Conservation (phyloP, 1,140 invertebrate genomes). For the Drosophila mayri region DNA sequence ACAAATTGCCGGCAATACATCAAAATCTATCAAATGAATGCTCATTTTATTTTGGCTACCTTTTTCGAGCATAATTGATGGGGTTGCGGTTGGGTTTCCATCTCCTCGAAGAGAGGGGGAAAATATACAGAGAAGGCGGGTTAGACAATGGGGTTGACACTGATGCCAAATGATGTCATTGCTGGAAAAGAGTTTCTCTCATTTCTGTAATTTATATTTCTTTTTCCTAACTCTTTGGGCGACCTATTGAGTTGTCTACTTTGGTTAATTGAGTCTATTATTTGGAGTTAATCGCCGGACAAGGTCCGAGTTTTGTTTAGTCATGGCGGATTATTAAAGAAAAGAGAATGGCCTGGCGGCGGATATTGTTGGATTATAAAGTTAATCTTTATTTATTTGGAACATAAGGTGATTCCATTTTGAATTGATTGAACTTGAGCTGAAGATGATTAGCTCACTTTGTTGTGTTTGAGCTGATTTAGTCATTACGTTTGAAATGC, state of each 20-base stretch:
- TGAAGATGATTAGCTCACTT: slow-evolving; percentile 14
- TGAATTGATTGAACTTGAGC: slow-evolving; percentile 17
- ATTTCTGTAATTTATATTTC: slow-evolving; percentile 31
- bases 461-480: slow-evolving; percentile 3
- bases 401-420: neutral
- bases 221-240: slow-evolving; percentile 18
- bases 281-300: slow-evolving; percentile 71
- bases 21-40: slow-evolving; percentile 62
- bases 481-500: slow-evolving; percentile 10
- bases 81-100: slow-evolving; percentile 44
- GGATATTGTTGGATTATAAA: slow-evolving; percentile 14
- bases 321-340: slow-evolving; percentile 36
- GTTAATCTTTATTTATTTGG: slow-evolving; percentile 42
- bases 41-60: slow-evolving; percentile 58
- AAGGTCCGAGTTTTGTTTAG: slow-evolving; percentile 47
- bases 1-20: slow-evolving; percentile 77
- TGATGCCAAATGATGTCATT: slow-evolving; percentile 80
- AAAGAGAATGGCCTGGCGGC: slow-evolving; percentile 22
- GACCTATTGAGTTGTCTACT: slow-evolving; percentile 75
- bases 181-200: slow-evolving; percentile 47
- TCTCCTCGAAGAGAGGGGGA: slow-evolving; percentile 22
- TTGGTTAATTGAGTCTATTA: slow-evolving; percentile 77
- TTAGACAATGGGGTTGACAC: slow-evolving; percentile 61
- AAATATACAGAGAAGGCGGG: slow-evolving; percentile 30
- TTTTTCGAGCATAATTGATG: slow-evolving; percentile 76